Evolutionary conservation across 2,888 invertebrate species (phyloP).

Genomic region (Exephanes ischioxanthus): DNA sequence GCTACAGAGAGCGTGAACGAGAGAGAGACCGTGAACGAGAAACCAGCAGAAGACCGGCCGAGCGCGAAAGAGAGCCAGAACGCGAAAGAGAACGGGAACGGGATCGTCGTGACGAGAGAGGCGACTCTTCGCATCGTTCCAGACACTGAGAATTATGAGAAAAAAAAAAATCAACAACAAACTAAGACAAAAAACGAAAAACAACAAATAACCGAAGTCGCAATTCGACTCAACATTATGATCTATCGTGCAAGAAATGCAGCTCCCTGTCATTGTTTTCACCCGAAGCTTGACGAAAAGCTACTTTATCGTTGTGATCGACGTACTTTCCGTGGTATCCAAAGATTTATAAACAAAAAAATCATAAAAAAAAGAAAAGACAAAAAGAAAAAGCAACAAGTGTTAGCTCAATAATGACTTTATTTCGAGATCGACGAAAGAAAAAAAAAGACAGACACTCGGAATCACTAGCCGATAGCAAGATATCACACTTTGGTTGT

Average conservation of each 20-base stretch:
- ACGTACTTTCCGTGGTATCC: conserved; percentile 65
- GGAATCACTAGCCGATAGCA: conserved; percentile 6
- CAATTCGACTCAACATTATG: conserved; percentile 55
- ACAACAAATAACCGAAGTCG: conserved; percentile 54
- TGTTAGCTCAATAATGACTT: conserved; percentile 62
- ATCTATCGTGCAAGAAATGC: conserved; percentile 51
- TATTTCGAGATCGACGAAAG: conserved; percentile 39
- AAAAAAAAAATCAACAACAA: conserved; percentile 17
- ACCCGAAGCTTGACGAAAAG: conserved; percentile 47
- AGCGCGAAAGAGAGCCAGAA: conserved; percentile 88
- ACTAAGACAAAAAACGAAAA: conserved; percentile 27
- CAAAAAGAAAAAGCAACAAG: conserved; percentile 46
- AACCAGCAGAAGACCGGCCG: conserved; percentile 86
- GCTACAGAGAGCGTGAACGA: conserved; percentile 91
- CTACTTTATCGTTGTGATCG: conserved; percentile 59
- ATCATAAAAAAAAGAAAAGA: conserved; percentile 8
- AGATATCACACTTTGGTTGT: conserved; percentile 40
- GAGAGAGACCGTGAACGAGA: conserved; percentile 88
- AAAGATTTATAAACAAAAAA: conserved; percentile 58
- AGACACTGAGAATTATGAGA: conserved; percentile 86
- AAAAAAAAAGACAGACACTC: conserved; percentile 14
- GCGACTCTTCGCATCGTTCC: conserved; percentile 88
- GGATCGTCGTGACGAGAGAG: conserved; percentile 88
- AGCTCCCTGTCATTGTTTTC: conserved; percentile 56
- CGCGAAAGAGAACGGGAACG: conserved; percentile 89